These are phyloP conservation scores for Apis laboriosa DNA, from an alignment of 1,140 invertebrate species.

Conservation along the genomic window DNA sequence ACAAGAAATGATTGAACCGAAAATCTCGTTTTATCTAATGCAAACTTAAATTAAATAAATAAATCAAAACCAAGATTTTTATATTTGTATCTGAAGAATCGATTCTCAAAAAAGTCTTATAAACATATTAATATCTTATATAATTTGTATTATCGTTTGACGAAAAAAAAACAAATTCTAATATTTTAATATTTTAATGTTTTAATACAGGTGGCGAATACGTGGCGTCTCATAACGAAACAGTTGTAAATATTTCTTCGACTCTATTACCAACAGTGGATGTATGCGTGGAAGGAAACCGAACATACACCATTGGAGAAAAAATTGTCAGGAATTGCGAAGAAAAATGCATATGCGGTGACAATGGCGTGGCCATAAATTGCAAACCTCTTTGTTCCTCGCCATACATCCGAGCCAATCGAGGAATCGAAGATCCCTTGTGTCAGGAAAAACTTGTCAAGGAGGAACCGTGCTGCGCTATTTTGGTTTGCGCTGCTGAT, in stretches of 20 bases:
- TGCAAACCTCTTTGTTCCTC: constrained; percentile 86
- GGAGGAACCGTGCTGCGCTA: constrained; percentile 90
- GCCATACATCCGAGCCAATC: constrained; percentile 84
- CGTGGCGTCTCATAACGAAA: constrained; percentile 69
- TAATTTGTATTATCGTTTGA: no score
- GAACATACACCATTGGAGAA: constrained; percentile 86
- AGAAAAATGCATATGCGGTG: constrained; percentile 85
- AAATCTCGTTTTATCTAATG: no score
- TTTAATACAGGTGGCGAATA: constrained; percentile 71
- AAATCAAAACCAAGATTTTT: no score
- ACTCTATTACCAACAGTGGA: constrained; percentile 44
- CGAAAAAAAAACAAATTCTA: no score
- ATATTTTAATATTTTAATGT: neutral
- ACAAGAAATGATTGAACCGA: no score
- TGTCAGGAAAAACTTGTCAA: constrained; percentile 86
- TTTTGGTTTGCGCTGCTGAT: constrained; percentile 84
- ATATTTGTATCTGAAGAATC: no score
- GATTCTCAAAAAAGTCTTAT: no score
- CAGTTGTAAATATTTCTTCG: constrained; percentile 60
- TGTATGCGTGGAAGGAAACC: constrained; percentile 87
- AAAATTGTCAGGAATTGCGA: constrained; percentile 86
- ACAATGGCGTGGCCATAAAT: constrained; percentile 82
- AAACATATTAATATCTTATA: no score
- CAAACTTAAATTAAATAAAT: no score
- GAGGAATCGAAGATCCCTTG: constrained; percentile 85